These are phyloP conservation scores for Pogonus chalceus DNA, from an alignment of 1,140 invertebrate genomes.

Conservation along the genomic window DNA sequence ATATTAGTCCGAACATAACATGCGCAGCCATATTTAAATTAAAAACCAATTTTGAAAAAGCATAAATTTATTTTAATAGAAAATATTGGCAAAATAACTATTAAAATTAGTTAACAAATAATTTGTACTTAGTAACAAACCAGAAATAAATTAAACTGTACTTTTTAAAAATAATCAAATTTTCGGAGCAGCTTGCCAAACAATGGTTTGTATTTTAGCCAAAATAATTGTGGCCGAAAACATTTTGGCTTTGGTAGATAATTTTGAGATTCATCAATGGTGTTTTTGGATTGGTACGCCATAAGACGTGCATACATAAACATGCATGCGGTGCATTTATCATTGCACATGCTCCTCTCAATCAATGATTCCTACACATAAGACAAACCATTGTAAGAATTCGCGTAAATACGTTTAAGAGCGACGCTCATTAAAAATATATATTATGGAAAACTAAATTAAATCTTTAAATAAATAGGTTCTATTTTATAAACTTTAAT, in stretches of 20 bases:
- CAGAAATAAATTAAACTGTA: neutral
- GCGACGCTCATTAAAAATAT: too few species aligned
- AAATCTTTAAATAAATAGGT: too few species aligned
- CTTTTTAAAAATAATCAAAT: neutral
- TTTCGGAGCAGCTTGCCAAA: neutral
- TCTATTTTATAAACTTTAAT: too few species aligned
- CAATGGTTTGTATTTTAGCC: neutral
- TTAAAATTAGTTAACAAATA: neutral
- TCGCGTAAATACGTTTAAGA: too few species aligned
- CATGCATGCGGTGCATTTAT: neutral
- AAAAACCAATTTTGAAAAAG: too few species aligned
- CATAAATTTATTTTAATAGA: too few species aligned
- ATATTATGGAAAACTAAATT: too few species aligned
- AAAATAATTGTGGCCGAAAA: neutral
- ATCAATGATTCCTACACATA: neutral
- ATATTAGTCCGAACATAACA: too few species aligned
- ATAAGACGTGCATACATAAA: neutral
- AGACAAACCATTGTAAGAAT: neutral
- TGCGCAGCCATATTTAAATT: too few species aligned
- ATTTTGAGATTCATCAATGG: neutral
- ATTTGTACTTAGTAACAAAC: slow-evolving; percentile 2
- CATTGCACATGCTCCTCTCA: neutral
- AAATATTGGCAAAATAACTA: too few species aligned
- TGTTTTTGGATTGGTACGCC: too few species aligned
- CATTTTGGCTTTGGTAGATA: too few species aligned